These are phyloP conservation scores for Archips xylosteana DNA, from an alignment of 2,888 invertebrate genomes.

Conservation along the genomic window DNA sequence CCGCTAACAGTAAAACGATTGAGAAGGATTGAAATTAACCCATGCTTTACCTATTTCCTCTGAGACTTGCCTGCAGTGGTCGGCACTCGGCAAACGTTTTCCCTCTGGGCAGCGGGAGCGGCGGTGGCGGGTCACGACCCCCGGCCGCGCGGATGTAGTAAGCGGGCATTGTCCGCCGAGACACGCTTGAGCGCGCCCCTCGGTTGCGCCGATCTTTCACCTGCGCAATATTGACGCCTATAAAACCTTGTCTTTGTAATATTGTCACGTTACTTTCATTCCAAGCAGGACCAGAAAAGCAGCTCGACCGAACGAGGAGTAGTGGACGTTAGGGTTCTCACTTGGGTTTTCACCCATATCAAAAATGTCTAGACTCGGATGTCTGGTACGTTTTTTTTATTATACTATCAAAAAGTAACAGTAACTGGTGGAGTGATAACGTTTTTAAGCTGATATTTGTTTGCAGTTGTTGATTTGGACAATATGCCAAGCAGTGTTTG, in stretches of 20 bases:
- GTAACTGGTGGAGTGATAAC: conserved; percentile 15
- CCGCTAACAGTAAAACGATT: too few relatives aligned
- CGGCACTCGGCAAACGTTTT: not conserved
- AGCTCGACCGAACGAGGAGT: conserved; percentile 65
- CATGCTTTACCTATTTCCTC: not conserved
- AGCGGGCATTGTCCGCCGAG: conserved; percentile 81
- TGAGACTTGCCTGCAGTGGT: not conserved
- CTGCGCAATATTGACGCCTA: conserved; percentile 85
- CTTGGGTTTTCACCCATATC: conserved; percentile 77
- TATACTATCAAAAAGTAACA: conserved; percentile 21
- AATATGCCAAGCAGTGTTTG: conserved; percentile 71
- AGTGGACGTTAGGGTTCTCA: conserved; percentile 55
- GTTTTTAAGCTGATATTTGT: conserved; percentile 23
- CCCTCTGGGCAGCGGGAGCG: conserved; percentile 12
- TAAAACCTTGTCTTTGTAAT: conserved; percentile 83
- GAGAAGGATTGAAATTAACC: too few relatives aligned
- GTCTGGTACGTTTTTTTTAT: conserved; percentile 67
- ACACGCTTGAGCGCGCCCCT: conserved; percentile 80
- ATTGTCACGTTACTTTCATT: conserved; percentile 83
- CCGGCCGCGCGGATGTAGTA: conserved; percentile 67
- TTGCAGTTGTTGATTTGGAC: conserved; percentile 79
- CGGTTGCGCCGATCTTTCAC: conserved; percentile 83
- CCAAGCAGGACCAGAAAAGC: conserved; percentile 77
- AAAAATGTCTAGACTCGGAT: conserved; percentile 72
- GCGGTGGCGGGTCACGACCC: conserved; percentile 34